Evolutionary conservation across 2,888 invertebrate genomes (phyloP).

Genomic region (Chloromyia formosa): DNA sequence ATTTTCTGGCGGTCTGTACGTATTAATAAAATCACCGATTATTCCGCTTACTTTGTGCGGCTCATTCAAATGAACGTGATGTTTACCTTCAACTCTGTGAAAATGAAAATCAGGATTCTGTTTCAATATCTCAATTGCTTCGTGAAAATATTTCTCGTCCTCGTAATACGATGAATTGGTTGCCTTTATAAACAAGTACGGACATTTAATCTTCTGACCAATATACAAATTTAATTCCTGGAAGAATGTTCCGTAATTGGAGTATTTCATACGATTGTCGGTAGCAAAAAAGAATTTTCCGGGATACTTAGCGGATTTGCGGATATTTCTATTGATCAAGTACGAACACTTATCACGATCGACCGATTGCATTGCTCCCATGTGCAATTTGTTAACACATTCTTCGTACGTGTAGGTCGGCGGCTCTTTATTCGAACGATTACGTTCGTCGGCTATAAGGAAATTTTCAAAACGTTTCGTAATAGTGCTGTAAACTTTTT

Average conservation of each 20-base stretch:
- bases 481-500: slow-evolving; percentile 60
- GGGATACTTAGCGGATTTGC: slow-evolving; percentile 67
- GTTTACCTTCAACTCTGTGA: slow-evolving; percentile 72
- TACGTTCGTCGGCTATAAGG: slow-evolving; percentile 64
- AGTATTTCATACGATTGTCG: slow-evolving; percentile 71
- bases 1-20: slow-evolving; percentile 51
- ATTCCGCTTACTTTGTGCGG: slow-evolving; percentile 69
- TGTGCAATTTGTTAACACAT: slow-evolving; percentile 68
- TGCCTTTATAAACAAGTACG: slow-evolving; percentile 72
- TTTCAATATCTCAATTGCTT: slow-evolving; percentile 68
- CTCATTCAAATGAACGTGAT: slow-evolving; percentile 79
- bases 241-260: slow-evolving; percentile 51
- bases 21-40: slow-evolving; percentile 57
- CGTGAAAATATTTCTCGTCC: slow-evolving; percentile 67
- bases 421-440: slow-evolving; percentile 65
- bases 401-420: slow-evolving; percentile 73
- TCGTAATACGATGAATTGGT: slow-evolving; percentile 68
- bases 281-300: slow-evolving; percentile 72
- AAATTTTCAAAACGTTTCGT: slow-evolving; percentile 64
- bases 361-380: slow-evolving; percentile 69
- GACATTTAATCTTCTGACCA: slow-evolving; percentile 69
- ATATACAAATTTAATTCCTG: slow-evolving; percentile 67
- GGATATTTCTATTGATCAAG: slow-evolving; percentile 69
- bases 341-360: slow-evolving; percentile 67
- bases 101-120: slow-evolving; percentile 68